These are phyloP conservation scores for crab-eating macaque (Macaca fascicularis) DNA, from an alignment of 2,113 vertebrate species.

Conservation along the genomic window T2T-MFA8v1.1 NC_088389.1:94977501-94978000, in stretches of 20 bases:
- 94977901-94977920: not conserved
- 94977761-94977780: not conserved
- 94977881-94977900: not conserved
- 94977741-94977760: not conserved
- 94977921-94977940: not conserved
- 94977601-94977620: constrained; percentile 13
- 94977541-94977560: constrained; percentile 45
- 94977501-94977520: constrained; percentile 24
- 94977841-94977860: not conserved
- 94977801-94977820: not conserved
- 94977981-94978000: not conserved
- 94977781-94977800: not conserved
- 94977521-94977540: constrained; percentile 14
- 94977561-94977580: constrained; percentile 39
- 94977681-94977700: not conserved
- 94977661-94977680: not conserved
- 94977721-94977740: constrained; percentile 4
- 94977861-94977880: not conserved
- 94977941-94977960: not conserved
- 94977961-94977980: not conserved
- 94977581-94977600: constrained; percentile 33
- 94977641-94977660: not conserved
- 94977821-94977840: not conserved
- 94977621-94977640: constrained; percentile 9
- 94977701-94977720: not conserved